Evolutionary conservation across 2,888 invertebrate genomes (phyloP), one percentile per base, ranked within the genome.

Genomic region (Trilocha varians): DNA sequence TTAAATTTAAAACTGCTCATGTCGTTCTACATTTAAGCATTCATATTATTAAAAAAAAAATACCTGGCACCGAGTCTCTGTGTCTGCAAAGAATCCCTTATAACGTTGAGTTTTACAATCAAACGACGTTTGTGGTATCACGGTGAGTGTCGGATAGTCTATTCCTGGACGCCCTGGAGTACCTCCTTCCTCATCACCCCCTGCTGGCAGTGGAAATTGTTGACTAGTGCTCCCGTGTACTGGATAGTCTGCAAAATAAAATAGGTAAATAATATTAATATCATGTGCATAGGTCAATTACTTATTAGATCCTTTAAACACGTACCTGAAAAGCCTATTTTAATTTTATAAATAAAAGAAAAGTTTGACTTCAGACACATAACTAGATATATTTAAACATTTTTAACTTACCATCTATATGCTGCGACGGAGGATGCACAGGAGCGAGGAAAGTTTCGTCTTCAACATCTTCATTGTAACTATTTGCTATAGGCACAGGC

Each of bases 61-160:
- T 73, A 92, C 93, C 88, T 96, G 95, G 67, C 95, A 96, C 57
- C 91, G 89, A 5, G 95, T 94, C 55, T 93, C 93, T 9, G 95
- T 93, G 78, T 96, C 95, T 3, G 95, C 95, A 59, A 95, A 95
- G 79, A 95, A 96, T 45, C 95, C 95, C 62, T 95, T 95, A 73
- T 96, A 95, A 16, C 95, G 87, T 66, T 96, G 95, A 46, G 92
- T 89, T 59, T 93, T 93, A 74, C 95, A 96, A 62, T 90, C 90
- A 68, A 95, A 95, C 49, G 82, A 87, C 0, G 95, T 95, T 45
- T 87, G 83, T 0, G 95, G 95, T 45, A 95, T 95, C 18, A 83
- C 87, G 1, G 91, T 88, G 39, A 93, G 88, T 17, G 89, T 91
- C 0, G 95, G 95, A 73, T 95, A 96, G 77, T 96, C 95, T 5